Base-by-base conservation (phyloP, 2,797 vertebrate genomes). In the Alauda arvensis region DNA sequence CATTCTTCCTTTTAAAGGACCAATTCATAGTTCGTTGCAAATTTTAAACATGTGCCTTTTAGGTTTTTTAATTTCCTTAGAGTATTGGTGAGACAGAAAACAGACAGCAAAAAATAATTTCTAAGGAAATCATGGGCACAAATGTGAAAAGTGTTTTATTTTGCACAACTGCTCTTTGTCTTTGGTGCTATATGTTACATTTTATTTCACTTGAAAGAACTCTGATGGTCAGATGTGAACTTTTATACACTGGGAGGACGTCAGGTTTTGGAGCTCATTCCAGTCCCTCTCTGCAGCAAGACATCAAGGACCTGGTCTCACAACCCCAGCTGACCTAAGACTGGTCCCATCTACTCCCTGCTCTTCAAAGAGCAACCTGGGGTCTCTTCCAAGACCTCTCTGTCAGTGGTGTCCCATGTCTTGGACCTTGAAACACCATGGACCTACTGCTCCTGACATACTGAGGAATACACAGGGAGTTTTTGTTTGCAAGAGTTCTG, bases 211-310 rank as follows among this genome's bases (percentile, higher is more conserved):
- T 56, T 67, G 15, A 17, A 48, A 75, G 48, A 37, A 3, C 2
- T 8, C 5, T 25, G 14, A n/a, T 17, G 12, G 31, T 84, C 21
- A 68, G 31, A 71, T 51, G 3, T 51, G 52, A 77, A 65, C 6
- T 62, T 79, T 26, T 56, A 23, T 28, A 19, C 1, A 1, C 14
- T 29, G 12, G 1, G 3, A 45, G 21, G 3, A 2, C 1, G 1
- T 9, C 43, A 69, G 5, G 4, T 77, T 81, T 82, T 49, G 12
- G 40, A 62, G 24, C 12, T 71, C 11, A 46, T 46, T 23, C 5
- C 43, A 43, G 3, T 8, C 9, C 6, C 23, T n/a, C 0, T 33
- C 23, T n/a, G 13, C 45, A 23, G 70, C 3, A 0, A 75, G 0
- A 4, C 26, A 56, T 29, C 51, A 80, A 61, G 13, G 26, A 31